phyloP scores from a whole-genome alignment of 2,797 vertebrate genomes.

The Heteromormyrus szaboi region DNA sequence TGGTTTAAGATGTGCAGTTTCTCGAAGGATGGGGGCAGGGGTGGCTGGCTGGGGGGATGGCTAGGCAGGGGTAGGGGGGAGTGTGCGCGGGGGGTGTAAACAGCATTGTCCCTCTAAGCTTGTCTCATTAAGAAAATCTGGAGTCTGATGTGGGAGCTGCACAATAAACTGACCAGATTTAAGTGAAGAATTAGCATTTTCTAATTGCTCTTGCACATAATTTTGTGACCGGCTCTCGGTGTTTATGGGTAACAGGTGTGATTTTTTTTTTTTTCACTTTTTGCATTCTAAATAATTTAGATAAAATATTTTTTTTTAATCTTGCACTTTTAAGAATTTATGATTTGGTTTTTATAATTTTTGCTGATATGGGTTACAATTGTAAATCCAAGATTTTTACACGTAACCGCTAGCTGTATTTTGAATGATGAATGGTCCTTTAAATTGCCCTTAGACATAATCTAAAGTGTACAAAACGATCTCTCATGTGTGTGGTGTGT shows the following conservation, averaged over 20 bases:
- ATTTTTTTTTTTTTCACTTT: slow-evolving; percentile 31
- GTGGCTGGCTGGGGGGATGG: slow-evolving; percentile 9
- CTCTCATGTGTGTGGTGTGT: slow-evolving; percentile 51
- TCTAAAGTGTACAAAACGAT: background rate
- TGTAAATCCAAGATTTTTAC: background rate
- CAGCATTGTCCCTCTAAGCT: slow-evolving; percentile 67
- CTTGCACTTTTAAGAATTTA: background rate
- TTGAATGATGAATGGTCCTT: background rate
- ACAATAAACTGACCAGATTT: slow-evolving; percentile 44
- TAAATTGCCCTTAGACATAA: slow-evolving; percentile 7
- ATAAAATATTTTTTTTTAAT: background rate
- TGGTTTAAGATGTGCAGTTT: slow-evolving; percentile 19
- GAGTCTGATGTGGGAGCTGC: slow-evolving; percentile 52
- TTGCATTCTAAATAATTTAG: slow-evolving; percentile 26
- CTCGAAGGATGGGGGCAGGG: slow-evolving; percentile 32
- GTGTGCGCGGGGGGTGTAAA: slow-evolving; percentile 50
- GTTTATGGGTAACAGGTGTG: slow-evolving; percentile 71
- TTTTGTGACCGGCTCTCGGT: slow-evolving; percentile 52
- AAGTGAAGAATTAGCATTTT: slow-evolving; percentile 63
- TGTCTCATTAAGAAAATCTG: slow-evolving; percentile 71
- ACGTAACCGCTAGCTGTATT: background rate
- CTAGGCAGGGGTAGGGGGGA: slow-evolving; percentile 14
- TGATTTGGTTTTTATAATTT: background rate
- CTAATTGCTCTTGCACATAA: slow-evolving; percentile 61
- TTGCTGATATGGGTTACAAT: background rate